Base-by-base conservation (phyloP, 2,888 invertebrate genomes). In the Athalia rosae region DNA sequence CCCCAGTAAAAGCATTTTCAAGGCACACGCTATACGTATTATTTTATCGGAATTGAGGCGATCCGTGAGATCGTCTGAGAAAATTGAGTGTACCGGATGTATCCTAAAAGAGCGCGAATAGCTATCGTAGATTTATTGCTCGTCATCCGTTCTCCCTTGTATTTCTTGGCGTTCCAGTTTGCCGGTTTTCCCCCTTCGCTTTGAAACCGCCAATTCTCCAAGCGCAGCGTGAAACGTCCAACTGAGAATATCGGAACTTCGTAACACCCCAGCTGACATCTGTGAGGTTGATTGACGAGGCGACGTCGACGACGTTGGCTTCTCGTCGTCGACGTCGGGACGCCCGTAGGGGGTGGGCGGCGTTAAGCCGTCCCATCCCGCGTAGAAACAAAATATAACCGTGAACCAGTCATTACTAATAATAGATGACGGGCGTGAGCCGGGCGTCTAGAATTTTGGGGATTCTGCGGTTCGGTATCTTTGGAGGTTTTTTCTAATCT, bases 331-430 rank as follows among this genome's bases (percentile, higher is more conserved):
- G 48, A 28, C 56, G 71, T 50, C 67, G 50, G 28, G n/a, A 67
- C 41, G 67, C 67, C 67, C 67, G 50, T 28, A 7, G 4, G 62
- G 11, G 53, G 15, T 9, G 67, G 43, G 15, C 67, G 43, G 15
- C 67, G 15, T 9, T 45, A 50, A 66, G 15, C 15, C 50, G 66
- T 28, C 15, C 28, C 28, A 28, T 28, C 28, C 28, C 28, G 28
- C 2, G 43, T 45, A 71, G 58, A 71, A 71, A 58, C 56, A 56
- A 71, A 71, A 71, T 71, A 71, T 56, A 71, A 71, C 45, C 71
- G 56, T 56, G 45, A 71, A 71, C 56, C 71, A 58, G 71, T 71
- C 71, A 71, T 58, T 56, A 58, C 71, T 71, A 71, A 71, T 71
- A 71, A 71, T 71, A 71, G 71, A 56, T 71, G 43, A 45, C 2